Conservation (phyloP, 2,888 invertebrate genomes). For the Coelogynopora nodosa region DNA sequence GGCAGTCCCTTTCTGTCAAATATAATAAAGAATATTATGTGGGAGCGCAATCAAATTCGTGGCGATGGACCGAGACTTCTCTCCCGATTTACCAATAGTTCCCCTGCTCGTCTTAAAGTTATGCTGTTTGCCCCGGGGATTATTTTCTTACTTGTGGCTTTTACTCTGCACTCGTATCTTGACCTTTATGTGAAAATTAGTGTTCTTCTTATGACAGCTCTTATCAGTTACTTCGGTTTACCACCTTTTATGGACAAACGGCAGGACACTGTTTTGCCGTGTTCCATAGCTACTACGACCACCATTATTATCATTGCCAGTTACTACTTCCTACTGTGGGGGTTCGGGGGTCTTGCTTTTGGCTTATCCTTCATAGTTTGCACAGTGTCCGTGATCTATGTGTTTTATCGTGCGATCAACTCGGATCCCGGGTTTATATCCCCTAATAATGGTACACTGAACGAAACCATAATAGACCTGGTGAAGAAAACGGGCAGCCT, state of each 20-base stretch:
- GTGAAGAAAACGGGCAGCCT: constrained; percentile 66
- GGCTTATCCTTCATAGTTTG: constrained; percentile 38
- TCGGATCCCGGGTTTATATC: constrained; percentile 36
- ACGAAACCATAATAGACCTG: constrained; percentile 67
- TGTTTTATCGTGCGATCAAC: constrained; percentile 39
- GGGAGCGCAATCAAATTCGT: constrained; percentile 7
- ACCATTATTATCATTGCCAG: constrained; percentile 15
- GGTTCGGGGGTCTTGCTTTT: background rate
- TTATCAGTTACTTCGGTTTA: constrained; percentile 7
- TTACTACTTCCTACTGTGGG: background rate
- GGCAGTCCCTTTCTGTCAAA: background rate
- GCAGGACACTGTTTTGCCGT: background rate
- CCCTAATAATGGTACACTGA: background rate
- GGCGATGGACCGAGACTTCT: background rate
- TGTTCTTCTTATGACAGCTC: background rate
- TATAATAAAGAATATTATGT: constrained; percentile 30
- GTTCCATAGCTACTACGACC: constrained; percentile 23
- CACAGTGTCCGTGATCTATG: constrained; percentile 40
- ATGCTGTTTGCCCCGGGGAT: constrained; percentile 81
- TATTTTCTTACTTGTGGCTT: constrained; percentile 65
- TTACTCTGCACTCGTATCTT: constrained; percentile 58
- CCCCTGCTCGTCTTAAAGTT: constrained; percentile 69
- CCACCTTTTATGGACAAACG: constrained; percentile 29
- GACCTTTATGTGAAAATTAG: constrained; percentile 56
- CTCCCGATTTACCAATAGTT: background rate